Base-by-base conservation (phyloP, 2,888 invertebrate genomes). In the Pocota personata region DNA sequence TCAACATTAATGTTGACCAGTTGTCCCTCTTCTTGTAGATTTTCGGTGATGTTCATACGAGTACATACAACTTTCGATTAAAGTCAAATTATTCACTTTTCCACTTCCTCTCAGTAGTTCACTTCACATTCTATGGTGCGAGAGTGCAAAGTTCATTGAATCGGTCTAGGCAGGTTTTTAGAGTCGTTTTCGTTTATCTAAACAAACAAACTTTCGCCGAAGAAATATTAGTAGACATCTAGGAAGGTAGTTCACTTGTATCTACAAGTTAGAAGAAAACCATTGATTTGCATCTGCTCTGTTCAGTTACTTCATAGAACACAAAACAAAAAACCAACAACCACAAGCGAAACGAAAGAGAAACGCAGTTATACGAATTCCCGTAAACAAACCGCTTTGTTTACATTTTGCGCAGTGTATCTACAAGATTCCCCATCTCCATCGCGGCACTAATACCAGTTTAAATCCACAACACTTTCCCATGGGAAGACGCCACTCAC, bases 301-400 rank as follows among this genome's bases (percentile, higher is more conserved):
- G 7, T 4, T 27, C 21, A 27, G 60, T 40, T 27, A 60, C 60
- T 60, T 43, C 43, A 60, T 43, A 60, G 27, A 60, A 37, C n/a
- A 14, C 40, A 8, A 32, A 1, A n/a, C 21, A 37, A 55, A 57
- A 10, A n/a, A 24, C 14, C 24, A 43, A 32, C 30, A 60, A 43
- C 73, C 12, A 6, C 64, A 50, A 60, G 19, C 12, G 46, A 75
- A 66, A 66, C 19, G 64, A 66, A 75, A 75, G 64, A 64, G 75
- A 57, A 75, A 75, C 55, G 19, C 64, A 19, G 43, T 66, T 55
- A 64, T 46, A 55, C 52, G 55, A 57, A 64, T 64, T 75, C 64
- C 75, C 64, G 64, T 57, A 75, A 75, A 66, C 64, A 75, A 69
- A 46, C 30, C n/a, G 52, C 62, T 75, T 75, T 75, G 75, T 75